Evolutionary conservation across 2,888 invertebrate genomes (phyloP).

Genomic region (Tenodera sinensis): DNA sequence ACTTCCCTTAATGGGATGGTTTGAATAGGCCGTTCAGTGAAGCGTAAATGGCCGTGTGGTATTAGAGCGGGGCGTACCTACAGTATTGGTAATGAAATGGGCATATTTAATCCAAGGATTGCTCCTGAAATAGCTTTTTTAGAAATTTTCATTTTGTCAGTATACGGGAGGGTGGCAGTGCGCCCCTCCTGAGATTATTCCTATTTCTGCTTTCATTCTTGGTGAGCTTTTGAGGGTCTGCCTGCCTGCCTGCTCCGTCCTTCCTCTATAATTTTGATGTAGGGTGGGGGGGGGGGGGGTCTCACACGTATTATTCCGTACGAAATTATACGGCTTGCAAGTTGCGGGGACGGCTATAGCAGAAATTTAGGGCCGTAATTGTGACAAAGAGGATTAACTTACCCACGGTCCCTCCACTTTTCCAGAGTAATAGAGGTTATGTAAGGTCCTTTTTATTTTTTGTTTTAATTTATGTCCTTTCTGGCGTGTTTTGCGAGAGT

Average conservation of each 20-base stretch:
- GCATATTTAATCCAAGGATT: background rate
- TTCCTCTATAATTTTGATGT: background rate
- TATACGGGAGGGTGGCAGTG: too few relatives aligned
- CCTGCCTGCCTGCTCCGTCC: too few relatives aligned
- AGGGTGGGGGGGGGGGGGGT: too few relatives aligned
- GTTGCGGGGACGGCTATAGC: background rate
- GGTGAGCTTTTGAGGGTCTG: too few relatives aligned
- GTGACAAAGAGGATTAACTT: conserved; percentile 10
- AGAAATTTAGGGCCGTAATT: conserved; percentile 10
- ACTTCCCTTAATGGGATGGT: too few relatives aligned
- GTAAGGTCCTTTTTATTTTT: background rate
- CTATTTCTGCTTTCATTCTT: background rate
- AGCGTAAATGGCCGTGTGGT: too few relatives aligned
- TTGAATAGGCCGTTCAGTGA: too few relatives aligned
- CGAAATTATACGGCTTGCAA: background rate
- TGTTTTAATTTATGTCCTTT: background rate
- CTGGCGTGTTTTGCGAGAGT: background rate
- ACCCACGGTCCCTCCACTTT: background rate
- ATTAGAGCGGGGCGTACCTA: too few relatives aligned
- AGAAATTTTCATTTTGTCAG: background rate
- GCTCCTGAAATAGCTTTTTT: too few relatives aligned
- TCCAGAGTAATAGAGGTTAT: background rate
- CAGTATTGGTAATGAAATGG: background rate
- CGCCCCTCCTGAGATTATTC: background rate
- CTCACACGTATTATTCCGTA: background rate